A percentile compares a stretch with the other conserved stretches of the same genome.
phyloP scores from a whole-genome alignment of 2,113 vertebrate species.

The Gavia stellata region DNA sequence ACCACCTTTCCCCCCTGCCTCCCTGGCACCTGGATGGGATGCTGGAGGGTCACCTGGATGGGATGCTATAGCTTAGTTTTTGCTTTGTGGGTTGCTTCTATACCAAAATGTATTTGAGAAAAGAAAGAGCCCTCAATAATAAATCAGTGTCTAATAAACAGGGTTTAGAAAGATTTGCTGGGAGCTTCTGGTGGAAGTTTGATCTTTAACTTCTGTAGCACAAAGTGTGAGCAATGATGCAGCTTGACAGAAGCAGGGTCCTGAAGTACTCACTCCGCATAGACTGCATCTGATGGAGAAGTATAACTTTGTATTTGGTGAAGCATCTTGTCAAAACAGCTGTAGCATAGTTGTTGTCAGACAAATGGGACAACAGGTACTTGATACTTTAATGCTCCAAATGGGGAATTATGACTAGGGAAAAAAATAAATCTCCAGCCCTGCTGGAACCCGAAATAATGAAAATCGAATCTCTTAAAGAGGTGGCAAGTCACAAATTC shows the following conservation, averaged over 20 bases:
- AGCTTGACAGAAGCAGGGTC: neutral
- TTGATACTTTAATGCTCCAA: neutral
- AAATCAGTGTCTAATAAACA: neutral
- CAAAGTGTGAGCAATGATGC: accelerated
- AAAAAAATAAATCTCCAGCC: neutral
- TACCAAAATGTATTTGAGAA: neutral
- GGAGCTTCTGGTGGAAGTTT: neutral
- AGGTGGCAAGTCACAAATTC: neutral
- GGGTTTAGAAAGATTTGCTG: neutral
- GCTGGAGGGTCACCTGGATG: neutral
- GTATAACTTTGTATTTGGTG: neutral
- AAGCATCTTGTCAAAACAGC: neutral
- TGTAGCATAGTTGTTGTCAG: neutral
- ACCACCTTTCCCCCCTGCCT: neutral
- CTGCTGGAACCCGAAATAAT: neutral
- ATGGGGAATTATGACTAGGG: neutral
- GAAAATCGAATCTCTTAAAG: neutral
- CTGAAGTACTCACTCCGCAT: neutral
- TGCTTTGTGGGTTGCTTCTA: neutral
- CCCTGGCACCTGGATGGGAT: neutral
- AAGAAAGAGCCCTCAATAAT: neutral
- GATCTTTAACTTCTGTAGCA: neutral
- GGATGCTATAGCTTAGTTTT: neutral
- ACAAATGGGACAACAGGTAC: neutral
- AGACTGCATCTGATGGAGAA: neutral